phyloP scores from a whole-genome alignment of 1,140 invertebrate genomes.

The Capitella teleta region DNA sequence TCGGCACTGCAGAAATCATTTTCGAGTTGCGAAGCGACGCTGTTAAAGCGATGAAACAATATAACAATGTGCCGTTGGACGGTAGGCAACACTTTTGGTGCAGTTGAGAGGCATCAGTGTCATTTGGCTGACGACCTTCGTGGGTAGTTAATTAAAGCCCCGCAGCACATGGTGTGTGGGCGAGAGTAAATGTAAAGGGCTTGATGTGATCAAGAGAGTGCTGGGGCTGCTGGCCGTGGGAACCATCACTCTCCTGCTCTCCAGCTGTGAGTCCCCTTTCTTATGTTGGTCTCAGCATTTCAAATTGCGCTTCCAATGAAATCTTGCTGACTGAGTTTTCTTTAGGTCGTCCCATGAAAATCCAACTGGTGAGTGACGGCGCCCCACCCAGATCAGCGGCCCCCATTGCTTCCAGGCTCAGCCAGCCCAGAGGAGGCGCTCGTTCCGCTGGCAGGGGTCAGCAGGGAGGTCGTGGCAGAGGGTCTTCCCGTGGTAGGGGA shows the following conservation, averaged over 20 bases:
- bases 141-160: neutral
- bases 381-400: constrained; percentile 13
- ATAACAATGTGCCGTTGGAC: constrained; percentile 93
- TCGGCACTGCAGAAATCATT: constrained; percentile 92
- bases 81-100: constrained; percentile 45
- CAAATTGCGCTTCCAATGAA: too few relatives aligned
- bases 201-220: neutral
- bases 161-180: neutral
- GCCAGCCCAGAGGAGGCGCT: too few relatives aligned
- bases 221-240: neutral
- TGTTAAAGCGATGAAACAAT: constrained; percentile 92
- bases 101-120: constrained; percentile 1
- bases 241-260: neutral
- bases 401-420: constrained; percentile 10
- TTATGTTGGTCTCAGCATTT: too few relatives aligned
- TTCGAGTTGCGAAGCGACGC: constrained; percentile 85
- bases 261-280: neutral
- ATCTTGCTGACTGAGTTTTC: neutral
- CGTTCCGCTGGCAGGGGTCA: neutral
- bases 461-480: constrained; percentile 36
- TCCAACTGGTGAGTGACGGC: constrained; percentile 59
- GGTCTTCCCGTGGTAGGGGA: constrained; percentile 21
- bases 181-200: neutral
- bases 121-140: neutral
- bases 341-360: constrained; percentile 80